Evolutionary conservation across 2,797 vertebrate genomes (phyloP).

Genomic region (Anguilla megastoma): DNA sequence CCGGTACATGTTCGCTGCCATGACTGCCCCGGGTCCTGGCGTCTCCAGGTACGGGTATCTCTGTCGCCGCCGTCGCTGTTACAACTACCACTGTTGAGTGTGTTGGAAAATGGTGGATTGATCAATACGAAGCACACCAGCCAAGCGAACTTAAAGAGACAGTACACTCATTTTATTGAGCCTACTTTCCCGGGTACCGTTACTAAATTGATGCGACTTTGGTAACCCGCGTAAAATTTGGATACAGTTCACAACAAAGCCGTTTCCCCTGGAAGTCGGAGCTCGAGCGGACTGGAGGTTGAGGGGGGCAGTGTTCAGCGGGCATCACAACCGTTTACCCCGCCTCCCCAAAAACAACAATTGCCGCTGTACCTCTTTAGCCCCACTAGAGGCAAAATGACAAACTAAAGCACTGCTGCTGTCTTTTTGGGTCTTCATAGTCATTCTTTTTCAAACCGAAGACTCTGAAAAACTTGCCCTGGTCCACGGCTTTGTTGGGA

Average conservation of each 20-base stretch:
- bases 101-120: constrained; percentile 85
- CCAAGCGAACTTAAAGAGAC: constrained; percentile 77
- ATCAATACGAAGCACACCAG: constrained; percentile 80
- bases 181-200: constrained; percentile 9
- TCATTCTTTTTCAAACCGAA: neutral
- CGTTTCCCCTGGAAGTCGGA: constrained; percentile 40
- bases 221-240: constrained; percentile 43
- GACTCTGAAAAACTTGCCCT: neutral
- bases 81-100: constrained; percentile 71
- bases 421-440: neutral
- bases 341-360: constrained; percentile 44
- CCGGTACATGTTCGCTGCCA: constrained; percentile 87
- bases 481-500: neutral
- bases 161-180: constrained; percentile 58
- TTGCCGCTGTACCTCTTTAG: constrained; percentile 40
- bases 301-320: constrained; percentile 34
- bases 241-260: constrained; percentile 49
- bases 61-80: constrained; percentile 65
- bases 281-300: constrained; percentile 37
- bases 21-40: constrained; percentile 77
- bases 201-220: constrained; percentile 32
- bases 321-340: constrained; percentile 42
- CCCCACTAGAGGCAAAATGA: constrained; percentile 41
- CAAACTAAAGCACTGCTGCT: constrained; percentile 52
- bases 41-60: constrained; percentile 76